A percentile compares a stretch with the other conserved stretches of the same genome.
Conservation (phyloP, 2,113 vertebrate species). For the Brachirus orientalis region DNA sequence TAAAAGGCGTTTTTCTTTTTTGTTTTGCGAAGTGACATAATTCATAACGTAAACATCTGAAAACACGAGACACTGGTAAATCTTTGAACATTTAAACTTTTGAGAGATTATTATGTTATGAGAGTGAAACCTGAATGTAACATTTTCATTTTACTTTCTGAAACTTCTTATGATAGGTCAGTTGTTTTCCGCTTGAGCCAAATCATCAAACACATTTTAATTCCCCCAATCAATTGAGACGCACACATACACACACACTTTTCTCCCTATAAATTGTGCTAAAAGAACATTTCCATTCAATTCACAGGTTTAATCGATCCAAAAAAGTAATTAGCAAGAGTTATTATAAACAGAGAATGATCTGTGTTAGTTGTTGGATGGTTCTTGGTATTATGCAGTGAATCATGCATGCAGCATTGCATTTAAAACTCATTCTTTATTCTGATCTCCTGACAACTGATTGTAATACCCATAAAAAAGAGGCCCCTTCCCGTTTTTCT, state of each 20-base stretch:
- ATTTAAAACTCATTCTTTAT: constrained; percentile 41
- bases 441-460: constrained; percentile 30
- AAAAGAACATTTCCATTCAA: constrained; percentile 50
- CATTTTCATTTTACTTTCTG: constrained; percentile 18
- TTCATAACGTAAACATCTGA: no score
- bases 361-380: constrained; percentile 40
- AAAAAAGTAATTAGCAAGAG: constrained; percentile 58
- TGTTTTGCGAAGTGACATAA: no score
- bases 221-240: constrained; percentile 32
- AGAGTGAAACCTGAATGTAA: no score
- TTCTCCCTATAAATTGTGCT: constrained; percentile 40
- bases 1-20: no score
- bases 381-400: constrained; percentile 21
- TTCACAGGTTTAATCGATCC: constrained; percentile 53
- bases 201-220: constrained; percentile 43
- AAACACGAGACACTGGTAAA: no score
- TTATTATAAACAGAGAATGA: constrained; percentile 66
- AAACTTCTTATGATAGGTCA: constrained; percentile 21
- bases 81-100: no score
- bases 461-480: constrained; percentile 65
- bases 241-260: constrained; percentile 8
- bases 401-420: constrained; percentile 24
- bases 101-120: no score
- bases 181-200: constrained; percentile 14
- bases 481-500: constrained; percentile 12